Evolutionary conservation across 2,113 vertebrate species (phyloP).

Genomic region (Calcarius ornatus): DNA sequence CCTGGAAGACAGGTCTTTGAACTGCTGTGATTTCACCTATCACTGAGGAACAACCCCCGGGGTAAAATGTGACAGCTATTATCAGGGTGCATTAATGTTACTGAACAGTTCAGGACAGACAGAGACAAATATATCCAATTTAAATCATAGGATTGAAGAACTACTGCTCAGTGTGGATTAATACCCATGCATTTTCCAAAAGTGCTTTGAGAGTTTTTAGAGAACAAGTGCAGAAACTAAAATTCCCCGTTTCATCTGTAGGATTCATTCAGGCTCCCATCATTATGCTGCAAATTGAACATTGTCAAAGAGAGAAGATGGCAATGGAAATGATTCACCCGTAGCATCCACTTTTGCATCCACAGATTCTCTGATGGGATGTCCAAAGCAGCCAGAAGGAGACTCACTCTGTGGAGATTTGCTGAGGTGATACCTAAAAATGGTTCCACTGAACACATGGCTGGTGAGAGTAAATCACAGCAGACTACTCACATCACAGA

Average conservation of each 20-base stretch:
- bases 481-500: not conserved
- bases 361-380: not conserved
- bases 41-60: slow-evolving; percentile 38
- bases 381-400: not conserved
- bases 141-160: slow-evolving; percentile 41
- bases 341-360: not conserved
- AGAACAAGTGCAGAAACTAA: not conserved
- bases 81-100: slow-evolving; percentile 56
- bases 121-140: slow-evolving; percentile 61
- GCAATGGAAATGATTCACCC: not conserved
- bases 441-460: not conserved
- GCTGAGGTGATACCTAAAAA: not conserved
- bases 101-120: slow-evolving; percentile 49
- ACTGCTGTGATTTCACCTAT: slow-evolving; percentile 58
- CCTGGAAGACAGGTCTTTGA: slow-evolving; percentile 54
- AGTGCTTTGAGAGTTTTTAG: slow-evolving; percentile 43
- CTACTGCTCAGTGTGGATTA: slow-evolving; percentile 41
- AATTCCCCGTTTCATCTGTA: not conserved
- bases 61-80: slow-evolving; percentile 59
- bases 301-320: not conserved
- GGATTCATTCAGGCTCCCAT: not conserved
- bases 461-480: not conserved
- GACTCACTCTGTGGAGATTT: not conserved
- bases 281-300: not conserved
- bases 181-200: slow-evolving; percentile 25